Conservation (phyloP, 2,888 invertebrate genomes). For the Saturnia pavonia region DNA sequence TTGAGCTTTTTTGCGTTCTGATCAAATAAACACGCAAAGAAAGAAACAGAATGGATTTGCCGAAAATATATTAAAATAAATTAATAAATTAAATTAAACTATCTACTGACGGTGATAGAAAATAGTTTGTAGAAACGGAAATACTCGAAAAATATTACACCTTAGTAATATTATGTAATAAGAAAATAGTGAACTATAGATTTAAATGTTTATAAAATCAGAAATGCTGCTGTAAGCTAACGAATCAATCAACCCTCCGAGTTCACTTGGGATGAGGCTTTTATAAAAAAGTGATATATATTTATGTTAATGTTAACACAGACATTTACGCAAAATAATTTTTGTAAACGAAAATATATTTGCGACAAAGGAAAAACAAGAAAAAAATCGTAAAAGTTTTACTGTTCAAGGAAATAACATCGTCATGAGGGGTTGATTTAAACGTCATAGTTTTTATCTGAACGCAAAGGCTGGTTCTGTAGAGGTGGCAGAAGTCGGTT, state of each 20-base stretch:
- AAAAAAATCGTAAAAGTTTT: slow-evolving; percentile 24
- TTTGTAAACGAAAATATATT: neutral
- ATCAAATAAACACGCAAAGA: neutral
- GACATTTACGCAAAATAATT: neutral
- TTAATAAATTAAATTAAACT: too few species aligned
- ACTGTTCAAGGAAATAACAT: slow-evolving; percentile 17
- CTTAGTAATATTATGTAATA: neutral
- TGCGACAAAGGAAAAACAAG: neutral
- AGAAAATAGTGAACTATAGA: neutral
- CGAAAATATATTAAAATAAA: too few species aligned
- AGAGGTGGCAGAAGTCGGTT: slow-evolving; percentile 22
- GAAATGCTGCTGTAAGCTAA: too few species aligned
- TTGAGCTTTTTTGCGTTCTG: too few species aligned
- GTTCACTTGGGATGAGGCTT: too few species aligned
- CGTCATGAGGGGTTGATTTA: slow-evolving; percentile 19
- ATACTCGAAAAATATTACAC: neutral
- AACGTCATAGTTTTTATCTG: slow-evolving; percentile 19
- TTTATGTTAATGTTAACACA: neutral
- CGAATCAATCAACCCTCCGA: too few species aligned
- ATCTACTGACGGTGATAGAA: too few species aligned
- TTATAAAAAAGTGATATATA: too few species aligned
- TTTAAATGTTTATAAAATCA: too few species aligned
- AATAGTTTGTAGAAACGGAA: neutral
- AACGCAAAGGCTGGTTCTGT: slow-evolving; percentile 18
- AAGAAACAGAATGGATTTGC: too few species aligned